Evolutionary conservation across 2,888 invertebrate species (phyloP), one percentile per base, ranked within the genome.

Genomic region (Amphimallon solstitiale): DNA sequence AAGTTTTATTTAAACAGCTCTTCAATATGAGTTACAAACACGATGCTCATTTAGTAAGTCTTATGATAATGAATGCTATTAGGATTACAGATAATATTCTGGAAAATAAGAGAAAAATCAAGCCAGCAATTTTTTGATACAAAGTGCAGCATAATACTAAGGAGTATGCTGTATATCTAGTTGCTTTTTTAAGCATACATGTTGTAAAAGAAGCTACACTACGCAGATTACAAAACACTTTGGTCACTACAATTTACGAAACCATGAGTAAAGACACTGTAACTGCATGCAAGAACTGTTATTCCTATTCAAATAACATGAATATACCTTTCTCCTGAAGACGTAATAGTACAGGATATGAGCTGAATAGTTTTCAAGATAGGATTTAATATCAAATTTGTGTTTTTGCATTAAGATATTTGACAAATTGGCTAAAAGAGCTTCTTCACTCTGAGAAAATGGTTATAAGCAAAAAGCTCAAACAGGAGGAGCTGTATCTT

Each of bases 31-130:
- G 23, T 23, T 5, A 23, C 5, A 23, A 23, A 23, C 23, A 23
- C 2, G 23, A 23, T 23, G 23, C 23, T 23, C 3, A 23, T 23
- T 23, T 23, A 23, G 23, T 23, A 5, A 5, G 23, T 23, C 3
- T 23, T 5, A 23, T 4, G 23, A 23, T 5, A 23, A 23, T 23
- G 23, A 23, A 23, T 2, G 5, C 23, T 23, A 23, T 23, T 23
- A 5, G 23, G 23, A 2, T 5, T 5, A 23, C 2, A 23, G 23
- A 23, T 23, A 23, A 23, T 2, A 2, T 23, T 23, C 23, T 5
- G 23, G 23, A 10, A 49, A n/a, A 23, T 46, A 63, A 66, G 6
- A 67, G 35, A 15, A 56, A 68, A 62, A 54, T 10, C 14, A 14
- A 43, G 15, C 7, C 23, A 17, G 54, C 43, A 12, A 17, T 7